phyloP scores from a whole-genome alignment of 2,113 vertebrate genomes.

The Chaetodon trifascialis region DNA sequence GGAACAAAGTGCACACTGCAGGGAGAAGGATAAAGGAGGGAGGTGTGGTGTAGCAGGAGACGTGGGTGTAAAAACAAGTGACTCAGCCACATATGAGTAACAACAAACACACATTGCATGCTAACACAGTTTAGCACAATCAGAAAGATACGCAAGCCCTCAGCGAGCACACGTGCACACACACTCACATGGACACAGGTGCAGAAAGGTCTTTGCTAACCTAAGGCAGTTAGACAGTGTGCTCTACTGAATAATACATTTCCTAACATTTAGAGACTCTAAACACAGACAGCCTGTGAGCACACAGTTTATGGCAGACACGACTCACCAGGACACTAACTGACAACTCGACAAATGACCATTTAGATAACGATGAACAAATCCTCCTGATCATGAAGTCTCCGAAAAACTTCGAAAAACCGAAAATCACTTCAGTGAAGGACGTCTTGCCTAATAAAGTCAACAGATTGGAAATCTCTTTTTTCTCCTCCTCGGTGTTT shows the following conservation, averaged over 20 bases:
- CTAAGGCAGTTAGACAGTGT: conserved; percentile 65
- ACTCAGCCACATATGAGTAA: conserved; percentile 57
- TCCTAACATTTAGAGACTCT: conserved; percentile 71
- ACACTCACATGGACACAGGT: conserved; percentile 51
- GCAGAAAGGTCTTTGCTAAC: conserved; percentile 77
- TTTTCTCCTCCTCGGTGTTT: background rate
- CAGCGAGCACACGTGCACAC: conserved; percentile 13
- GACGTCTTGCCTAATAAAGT: background rate
- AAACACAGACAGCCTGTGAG: conserved; percentile 62
- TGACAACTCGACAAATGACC: conserved; percentile 58
- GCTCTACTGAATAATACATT: conserved; percentile 76
- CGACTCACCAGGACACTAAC: conserved; percentile 54
- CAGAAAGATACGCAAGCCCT: conserved; percentile 44
- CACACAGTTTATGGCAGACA: conserved; percentile 47
- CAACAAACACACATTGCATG: conserved; percentile 44
- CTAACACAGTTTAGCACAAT: conserved; percentile 54
- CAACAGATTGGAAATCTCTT: background rate
- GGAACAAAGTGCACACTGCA: conserved; percentile 70
- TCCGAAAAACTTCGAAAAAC: conserved; percentile 30
- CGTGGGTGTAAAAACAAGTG: conserved; percentile 48
- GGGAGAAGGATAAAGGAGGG: conserved; percentile 58
- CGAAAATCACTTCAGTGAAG: conserved; percentile 30
- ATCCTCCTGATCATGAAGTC: conserved; percentile 26
- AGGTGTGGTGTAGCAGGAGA: conserved; percentile 47
- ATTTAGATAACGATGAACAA: conserved; percentile 47